phyloP scores from a whole-genome alignment of 2,113 vertebrate genomes.

The Hypanus sabinus region DNA sequence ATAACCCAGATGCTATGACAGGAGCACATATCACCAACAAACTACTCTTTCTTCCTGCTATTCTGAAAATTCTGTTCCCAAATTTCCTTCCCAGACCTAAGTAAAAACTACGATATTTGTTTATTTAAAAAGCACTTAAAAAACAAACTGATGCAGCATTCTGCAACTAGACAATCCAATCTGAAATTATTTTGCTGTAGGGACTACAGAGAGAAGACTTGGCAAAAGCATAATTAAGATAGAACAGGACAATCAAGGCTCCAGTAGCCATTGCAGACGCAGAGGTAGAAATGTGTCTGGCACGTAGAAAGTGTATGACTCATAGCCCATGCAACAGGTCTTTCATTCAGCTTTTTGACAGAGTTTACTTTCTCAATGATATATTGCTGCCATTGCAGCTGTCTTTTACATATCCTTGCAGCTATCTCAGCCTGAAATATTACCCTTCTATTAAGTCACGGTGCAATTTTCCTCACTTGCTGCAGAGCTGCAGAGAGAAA shows the following conservation, averaged over 20 bases:
- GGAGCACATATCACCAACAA: neutral
- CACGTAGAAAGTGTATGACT: neutral
- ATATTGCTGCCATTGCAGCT: neutral
- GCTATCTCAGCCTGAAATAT: neutral
- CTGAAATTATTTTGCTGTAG: neutral
- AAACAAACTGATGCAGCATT: neutral
- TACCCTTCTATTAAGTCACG: neutral
- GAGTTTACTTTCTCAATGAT: neutral
- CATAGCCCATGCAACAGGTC: neutral
- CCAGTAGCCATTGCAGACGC: neutral
- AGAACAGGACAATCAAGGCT: neutral
- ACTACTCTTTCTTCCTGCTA: neutral
- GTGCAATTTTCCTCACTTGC: neutral
- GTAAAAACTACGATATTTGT: neutral
- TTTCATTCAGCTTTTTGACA: neutral
- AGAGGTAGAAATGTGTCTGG: neutral
- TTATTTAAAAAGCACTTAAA: neutral
- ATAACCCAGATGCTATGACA: neutral
- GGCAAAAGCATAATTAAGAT: neutral
- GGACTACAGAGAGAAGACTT: neutral
- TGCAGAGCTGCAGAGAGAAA: neutral
- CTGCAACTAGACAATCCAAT: neutral
- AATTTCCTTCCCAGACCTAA: neutral
- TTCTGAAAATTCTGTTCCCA: neutral
- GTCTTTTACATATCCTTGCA: neutral